phyloP scores from a whole-genome alignment of 2,888 invertebrate genomes.

The Agrochola circellaris region DNA sequence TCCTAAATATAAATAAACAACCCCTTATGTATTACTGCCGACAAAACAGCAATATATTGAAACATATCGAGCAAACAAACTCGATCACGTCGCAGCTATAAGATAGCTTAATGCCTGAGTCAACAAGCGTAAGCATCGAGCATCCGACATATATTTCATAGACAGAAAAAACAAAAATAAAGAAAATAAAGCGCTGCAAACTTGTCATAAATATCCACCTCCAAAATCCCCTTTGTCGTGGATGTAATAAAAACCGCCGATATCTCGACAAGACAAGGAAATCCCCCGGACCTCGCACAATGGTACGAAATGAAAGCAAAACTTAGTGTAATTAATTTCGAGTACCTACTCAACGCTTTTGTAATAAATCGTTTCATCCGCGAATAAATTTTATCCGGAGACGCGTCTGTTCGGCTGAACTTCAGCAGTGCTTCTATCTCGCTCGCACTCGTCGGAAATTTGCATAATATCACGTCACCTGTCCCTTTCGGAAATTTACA shows the following conservation, averaged over 20 bases:
- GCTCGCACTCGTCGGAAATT: slow-evolving; percentile 78
- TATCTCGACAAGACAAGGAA: slow-evolving; percentile 79
- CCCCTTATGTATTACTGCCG: slow-evolving; percentile 52
- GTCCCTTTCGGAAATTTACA: slow-evolving; percentile 88
- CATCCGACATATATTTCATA: slow-evolving; percentile 73
- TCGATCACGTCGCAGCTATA: slow-evolving; percentile 73
- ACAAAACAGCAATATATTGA: slow-evolving; percentile 64
- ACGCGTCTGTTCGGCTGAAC: slow-evolving; percentile 78
- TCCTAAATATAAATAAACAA: slow-evolving; percentile 51
- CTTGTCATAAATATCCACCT: slow-evolving; percentile 78
- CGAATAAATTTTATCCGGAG: slow-evolving; percentile 86
- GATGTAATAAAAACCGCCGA: slow-evolving; percentile 78
- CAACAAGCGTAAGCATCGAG: slow-evolving; percentile 68
- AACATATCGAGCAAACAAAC: slow-evolving; percentile 60
- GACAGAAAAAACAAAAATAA: slow-evolving; percentile 68
- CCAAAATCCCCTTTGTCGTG: slow-evolving; percentile 71
- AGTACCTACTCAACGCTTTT: slow-evolving; percentile 90
- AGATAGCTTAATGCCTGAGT: slow-evolving; percentile 66
- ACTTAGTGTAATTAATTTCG: slow-evolving; percentile 89
- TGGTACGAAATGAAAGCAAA: slow-evolving; percentile 85
- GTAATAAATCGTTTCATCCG: slow-evolving; percentile 91
- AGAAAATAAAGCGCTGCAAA: slow-evolving; percentile 73
- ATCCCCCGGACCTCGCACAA: slow-evolving; percentile 77
- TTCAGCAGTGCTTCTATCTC: slow-evolving; percentile 78
- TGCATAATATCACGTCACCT: slow-evolving; percentile 88